Evolutionary conservation across 30 jellyfish, hydroid and myxozoan species (phyloP).

Genomic region (Cassiopea xamachana): DNA sequence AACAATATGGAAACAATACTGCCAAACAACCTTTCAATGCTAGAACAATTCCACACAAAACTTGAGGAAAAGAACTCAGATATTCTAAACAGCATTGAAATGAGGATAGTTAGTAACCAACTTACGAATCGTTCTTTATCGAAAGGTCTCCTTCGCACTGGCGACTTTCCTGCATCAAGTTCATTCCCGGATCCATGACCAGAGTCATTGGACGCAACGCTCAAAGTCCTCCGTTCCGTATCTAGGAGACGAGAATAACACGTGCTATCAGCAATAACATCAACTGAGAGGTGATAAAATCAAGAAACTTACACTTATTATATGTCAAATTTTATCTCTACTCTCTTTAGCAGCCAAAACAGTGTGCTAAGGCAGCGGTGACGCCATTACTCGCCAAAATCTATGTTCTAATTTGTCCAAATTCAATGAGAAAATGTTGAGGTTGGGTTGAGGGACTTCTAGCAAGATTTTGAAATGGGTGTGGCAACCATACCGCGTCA

Average conservation of each 20-base stretch:
- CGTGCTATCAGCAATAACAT: background rate
- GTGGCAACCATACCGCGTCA: too few relatives aligned
- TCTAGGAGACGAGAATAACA: too few relatives aligned
- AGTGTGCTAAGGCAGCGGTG: too few relatives aligned
- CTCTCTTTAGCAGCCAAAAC: too few relatives aligned
- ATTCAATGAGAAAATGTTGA: too few relatives aligned
- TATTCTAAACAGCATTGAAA: too few relatives aligned
- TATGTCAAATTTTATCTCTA: too few relatives aligned
- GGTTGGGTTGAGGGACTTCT: too few relatives aligned
- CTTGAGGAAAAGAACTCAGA: background rate
- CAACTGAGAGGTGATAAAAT: background rate
- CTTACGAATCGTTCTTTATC: constrained; percentile 90
- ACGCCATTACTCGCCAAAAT: too few relatives aligned
- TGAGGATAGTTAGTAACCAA: background rate
- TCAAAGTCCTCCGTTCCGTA: constrained; percentile 84
- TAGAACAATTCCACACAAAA: background rate
- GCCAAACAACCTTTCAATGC: background rate
- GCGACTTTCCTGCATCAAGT: constrained; percentile 79
- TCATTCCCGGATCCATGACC: constrained; percentile 98
- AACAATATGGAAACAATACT: background rate
- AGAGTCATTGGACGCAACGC: constrained; percentile 98
- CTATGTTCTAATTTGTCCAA: too few relatives aligned
- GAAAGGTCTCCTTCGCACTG: constrained; percentile 87
- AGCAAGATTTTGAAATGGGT: too few relatives aligned
- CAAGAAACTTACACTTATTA: too few relatives aligned